These are phyloP conservation scores for Potamarius usumacintae DNA, from an alignment of 2,113 vertebrate genomes.

Conservation along the genomic window DNA sequence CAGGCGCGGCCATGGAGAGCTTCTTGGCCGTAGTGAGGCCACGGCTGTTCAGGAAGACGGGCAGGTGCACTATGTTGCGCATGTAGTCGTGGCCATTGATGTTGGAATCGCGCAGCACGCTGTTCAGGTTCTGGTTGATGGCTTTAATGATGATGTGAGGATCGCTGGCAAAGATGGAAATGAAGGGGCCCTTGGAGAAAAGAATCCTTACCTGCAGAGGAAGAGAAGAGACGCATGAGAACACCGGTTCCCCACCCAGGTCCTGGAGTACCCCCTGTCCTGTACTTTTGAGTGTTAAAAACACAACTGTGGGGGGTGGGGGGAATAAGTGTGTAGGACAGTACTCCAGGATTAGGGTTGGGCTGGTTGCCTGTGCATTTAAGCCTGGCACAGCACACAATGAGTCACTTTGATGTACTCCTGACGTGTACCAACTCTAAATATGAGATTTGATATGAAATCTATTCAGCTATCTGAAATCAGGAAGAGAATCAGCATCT, in stretches of 20 bases:
- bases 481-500: background rate
- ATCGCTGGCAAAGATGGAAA: conserved; percentile 97
- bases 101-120: conserved; percentile 95
- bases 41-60: conserved; percentile 95
- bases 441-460: background rate
- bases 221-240: conserved; percentile 22
- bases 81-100: conserved; percentile 99
- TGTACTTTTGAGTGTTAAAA: background rate
- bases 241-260: background rate
- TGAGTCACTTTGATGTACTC: background rate
- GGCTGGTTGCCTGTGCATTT: background rate
- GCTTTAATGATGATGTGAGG: conserved; percentile 99
- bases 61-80: conserved; percentile 96
- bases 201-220: conserved; percentile 85
- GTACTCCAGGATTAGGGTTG: background rate
- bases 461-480: background rate
- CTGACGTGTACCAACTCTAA: background rate
- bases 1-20: conserved; percentile 77
- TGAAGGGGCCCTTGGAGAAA: conserved; percentile 97
- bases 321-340: background rate
- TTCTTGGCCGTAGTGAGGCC: conserved; percentile 86
- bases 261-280: background rate
- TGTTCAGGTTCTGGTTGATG: conserved; percentile 98
- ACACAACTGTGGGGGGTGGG: background rate
- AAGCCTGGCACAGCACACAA: background rate